These are phyloP conservation scores for Coelopa pilipes DNA, from an alignment of 2,888 invertebrate genomes.

Conservation along the genomic window DNA sequence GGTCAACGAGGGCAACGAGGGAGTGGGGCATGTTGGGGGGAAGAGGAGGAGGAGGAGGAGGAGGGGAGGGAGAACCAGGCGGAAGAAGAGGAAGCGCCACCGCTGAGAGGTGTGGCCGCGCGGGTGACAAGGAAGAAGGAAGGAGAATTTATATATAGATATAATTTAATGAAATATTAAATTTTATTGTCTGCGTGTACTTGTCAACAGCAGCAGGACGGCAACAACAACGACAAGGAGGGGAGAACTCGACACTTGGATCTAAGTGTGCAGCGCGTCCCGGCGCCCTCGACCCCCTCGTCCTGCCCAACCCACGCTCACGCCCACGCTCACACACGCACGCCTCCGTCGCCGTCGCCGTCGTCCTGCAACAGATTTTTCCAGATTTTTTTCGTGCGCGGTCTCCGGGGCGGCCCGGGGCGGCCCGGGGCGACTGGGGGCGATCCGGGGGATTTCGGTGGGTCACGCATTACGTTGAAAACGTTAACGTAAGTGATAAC, in stretches of 20 bases:
- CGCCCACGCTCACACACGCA: background rate
- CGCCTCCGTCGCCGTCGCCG: background rate
- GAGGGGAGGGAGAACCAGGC: no score
- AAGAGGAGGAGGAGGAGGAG: no score
- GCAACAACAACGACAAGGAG: background rate
- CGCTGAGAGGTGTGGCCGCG: background rate
- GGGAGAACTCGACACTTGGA: background rate
- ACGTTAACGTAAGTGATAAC: conserved; percentile 28
- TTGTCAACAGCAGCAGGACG: conserved; percentile 53
- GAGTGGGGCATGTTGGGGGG: no score
- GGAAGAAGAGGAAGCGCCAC: background rate
- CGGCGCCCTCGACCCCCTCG: no score
- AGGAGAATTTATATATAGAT: background rate
- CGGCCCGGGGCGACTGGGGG: no score
- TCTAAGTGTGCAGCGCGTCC: no score
- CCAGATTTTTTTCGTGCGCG: background rate
- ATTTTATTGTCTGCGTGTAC: conserved; percentile 64
- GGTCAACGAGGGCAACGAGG: background rate
- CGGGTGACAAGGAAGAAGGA: background rate
- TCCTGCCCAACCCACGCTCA: no score
- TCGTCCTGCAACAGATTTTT: conserved; percentile 18
- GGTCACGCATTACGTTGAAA: conserved; percentile 22
- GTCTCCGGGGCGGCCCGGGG: background rate
- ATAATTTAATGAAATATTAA: conserved; percentile 62
- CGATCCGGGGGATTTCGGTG: background rate